Evolutionary conservation across 2,888 invertebrate species (phyloP).

Genomic region (Drosophila siamana): DNA sequence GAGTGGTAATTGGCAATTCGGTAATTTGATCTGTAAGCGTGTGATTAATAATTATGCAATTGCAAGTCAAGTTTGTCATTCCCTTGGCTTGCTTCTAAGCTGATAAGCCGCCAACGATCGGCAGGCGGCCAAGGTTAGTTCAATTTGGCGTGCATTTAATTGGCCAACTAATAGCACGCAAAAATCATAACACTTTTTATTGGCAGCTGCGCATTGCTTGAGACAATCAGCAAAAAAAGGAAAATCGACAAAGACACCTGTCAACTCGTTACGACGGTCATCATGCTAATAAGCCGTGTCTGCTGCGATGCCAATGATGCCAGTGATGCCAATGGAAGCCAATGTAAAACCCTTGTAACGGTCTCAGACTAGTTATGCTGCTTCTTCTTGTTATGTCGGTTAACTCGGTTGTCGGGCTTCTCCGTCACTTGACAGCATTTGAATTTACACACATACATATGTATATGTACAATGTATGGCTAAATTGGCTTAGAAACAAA

Average conservation of each 20-base stretch:
- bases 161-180: slow-evolving; percentile 37
- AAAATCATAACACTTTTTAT: slow-evolving; percentile 38
- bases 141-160: slow-evolving; percentile 51
- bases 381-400: background rate
- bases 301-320: background rate
- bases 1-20: slow-evolving; percentile 3
- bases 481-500: slow-evolving; percentile 51
- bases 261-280: slow-evolving; percentile 19
- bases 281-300: slow-evolving; percentile 48
- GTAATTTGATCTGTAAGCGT: slow-evolving; percentile 23
- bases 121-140: slow-evolving; percentile 41
- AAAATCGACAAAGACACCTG: background rate
- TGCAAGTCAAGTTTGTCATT: slow-evolving; percentile 14
- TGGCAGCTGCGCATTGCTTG: slow-evolving; percentile 46
- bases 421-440: slow-evolving; percentile 21
- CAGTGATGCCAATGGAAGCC: slow-evolving; percentile 25
- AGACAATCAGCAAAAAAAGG: background rate
- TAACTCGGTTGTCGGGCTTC: slow-evolving; percentile 15
- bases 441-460: background rate
- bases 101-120: slow-evolving; percentile 27
- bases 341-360: slow-evolving; percentile 29
- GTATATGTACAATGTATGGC: slow-evolving; percentile 24
- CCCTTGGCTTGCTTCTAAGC: slow-evolving; percentile 23
- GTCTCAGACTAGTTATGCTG: slow-evolving; percentile 5
- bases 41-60: slow-evolving; percentile 33